A percentile compares a stretch with the other conserved stretches of the same genome.
These are phyloP conservation scores for Gobius niger DNA, from an alignment of 2,113 vertebrate species.

Conservation along the genomic window DNA sequence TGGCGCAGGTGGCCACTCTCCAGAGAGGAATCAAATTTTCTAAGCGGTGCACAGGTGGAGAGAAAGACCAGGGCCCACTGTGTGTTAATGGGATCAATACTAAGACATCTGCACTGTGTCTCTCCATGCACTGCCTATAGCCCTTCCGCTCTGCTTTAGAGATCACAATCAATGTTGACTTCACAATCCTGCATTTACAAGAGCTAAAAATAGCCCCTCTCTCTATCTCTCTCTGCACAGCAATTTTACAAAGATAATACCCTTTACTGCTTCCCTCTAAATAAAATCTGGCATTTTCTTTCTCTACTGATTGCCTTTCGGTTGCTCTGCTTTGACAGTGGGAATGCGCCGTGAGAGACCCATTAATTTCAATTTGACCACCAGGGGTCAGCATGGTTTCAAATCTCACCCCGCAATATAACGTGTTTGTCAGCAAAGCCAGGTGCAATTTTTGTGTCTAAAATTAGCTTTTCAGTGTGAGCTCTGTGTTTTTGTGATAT, in stretches of 20 bases:
- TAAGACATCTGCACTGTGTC: slow-evolving; percentile 17
- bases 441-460: background rate
- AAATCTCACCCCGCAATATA: slow-evolving; percentile 18
- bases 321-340: background rate
- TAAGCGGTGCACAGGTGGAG: slow-evolving; percentile 18
- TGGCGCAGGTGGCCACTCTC: slow-evolving; percentile 17
- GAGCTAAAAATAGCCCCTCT: slow-evolving; percentile 8
- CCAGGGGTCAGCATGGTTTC: slow-evolving; percentile 67
- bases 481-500: background rate
- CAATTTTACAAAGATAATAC: background rate
- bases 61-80: background rate
- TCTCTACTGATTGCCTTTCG: background rate
- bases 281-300: slow-evolving; percentile 2
- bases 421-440: background rate
- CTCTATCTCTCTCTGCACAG: background rate
- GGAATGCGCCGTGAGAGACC: slow-evolving; percentile 1
- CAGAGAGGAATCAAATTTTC: slow-evolving; percentile 28
- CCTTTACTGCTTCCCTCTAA: background rate
- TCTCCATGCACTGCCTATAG: slow-evolving; percentile 16
- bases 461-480: slow-evolving; percentile 5
- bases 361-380: slow-evolving; percentile 39
- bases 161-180: slow-evolving; percentile 30
- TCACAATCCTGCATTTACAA: background rate
- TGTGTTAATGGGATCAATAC: slow-evolving; percentile 16
- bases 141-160: slow-evolving; percentile 8